These are phyloP conservation scores for Oncorhynchus keta DNA, from an alignment of 2,113 vertebrate species.

Conservation along the genomic window DNA sequence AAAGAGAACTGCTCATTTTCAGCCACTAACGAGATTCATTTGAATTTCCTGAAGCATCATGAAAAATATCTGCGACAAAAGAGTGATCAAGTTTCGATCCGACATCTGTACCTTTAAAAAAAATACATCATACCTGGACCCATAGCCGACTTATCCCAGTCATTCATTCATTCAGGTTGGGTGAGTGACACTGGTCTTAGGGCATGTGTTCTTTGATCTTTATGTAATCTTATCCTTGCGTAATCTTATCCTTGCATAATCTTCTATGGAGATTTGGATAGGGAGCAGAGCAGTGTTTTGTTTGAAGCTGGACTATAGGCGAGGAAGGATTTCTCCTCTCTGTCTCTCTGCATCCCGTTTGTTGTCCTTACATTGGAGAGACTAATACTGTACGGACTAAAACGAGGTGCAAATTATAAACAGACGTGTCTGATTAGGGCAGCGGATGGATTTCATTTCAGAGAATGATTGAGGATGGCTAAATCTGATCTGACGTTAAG, in stretches of 20 bases:
- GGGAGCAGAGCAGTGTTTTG: constrained; percentile 8
- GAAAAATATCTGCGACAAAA: too few species aligned
- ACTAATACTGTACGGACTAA: background rate
- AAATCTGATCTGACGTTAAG: constrained; percentile 37
- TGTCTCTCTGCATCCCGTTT: constrained; percentile 19
- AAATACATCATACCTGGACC: background rate
- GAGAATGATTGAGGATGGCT: constrained; percentile 17
- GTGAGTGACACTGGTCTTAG: background rate
- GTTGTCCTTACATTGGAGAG: constrained; percentile 34
- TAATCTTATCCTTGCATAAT: constrained; percentile 25
- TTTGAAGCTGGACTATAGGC: constrained; percentile 50
- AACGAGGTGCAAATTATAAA: constrained; percentile 5
- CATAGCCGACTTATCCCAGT: background rate
- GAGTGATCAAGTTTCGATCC: background rate
- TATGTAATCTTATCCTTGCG: constrained; percentile 37
- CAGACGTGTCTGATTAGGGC: constrained; percentile 12
- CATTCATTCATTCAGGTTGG: background rate
- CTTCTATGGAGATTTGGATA: constrained; percentile 31
- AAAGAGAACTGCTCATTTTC: too few species aligned
- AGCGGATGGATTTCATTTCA: constrained; percentile 15
- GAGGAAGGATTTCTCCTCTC: constrained; percentile 8
- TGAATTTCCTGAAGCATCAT: too few species aligned
- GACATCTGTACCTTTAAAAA: background rate
- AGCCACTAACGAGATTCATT: too few species aligned
- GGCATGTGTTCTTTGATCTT: constrained; percentile 33